Base-by-base conservation (phyloP, 1,140 invertebrate genomes). In the Tetramorium alpestre region DNA sequence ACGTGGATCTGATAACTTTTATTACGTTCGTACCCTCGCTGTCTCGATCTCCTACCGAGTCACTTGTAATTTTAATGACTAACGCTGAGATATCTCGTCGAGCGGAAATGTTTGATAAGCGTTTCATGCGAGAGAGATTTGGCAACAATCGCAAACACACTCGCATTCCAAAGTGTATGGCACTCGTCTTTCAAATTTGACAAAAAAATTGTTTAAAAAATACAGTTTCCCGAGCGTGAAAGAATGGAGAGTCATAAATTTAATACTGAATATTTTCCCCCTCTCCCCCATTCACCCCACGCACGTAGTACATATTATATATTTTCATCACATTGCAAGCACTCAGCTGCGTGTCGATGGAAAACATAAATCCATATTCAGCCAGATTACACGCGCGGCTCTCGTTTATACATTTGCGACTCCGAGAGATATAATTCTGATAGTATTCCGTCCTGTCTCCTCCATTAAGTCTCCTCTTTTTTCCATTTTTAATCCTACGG, bases 321-420 rank as follows among this genome's bases (percentile, higher is more conserved):
- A 56, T 44, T 75, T 62, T 75, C 25, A 77, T 78, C 86, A 54
- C 67, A 56, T 76, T 28, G 70, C 75, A 41, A 67, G 75, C 82
- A 54, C 62, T 56, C 87, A 33, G 44, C 51, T 49, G 67, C 72
- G 56, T 84, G 72, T 84, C 88, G 88, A 90, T 90, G 80, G 49
- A 87, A 90, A 87, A 67, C 77, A 85, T 85, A 90, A 85, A 90
- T 90, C 73, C 88, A 90, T 89, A 90, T 90, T 89, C 88, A 87
- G 65, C 89, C 85, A 89, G 89, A 90, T 90, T 90, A 87, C 88
- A 90, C 88, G 51, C 62, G 85, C 72, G 80, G 25, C 72, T 82
- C 72, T 87, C 78, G 85, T 89, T 84, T 84, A 87, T 44, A 80
- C 62, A 73, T 54, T 75, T 62, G 87, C 70, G 72, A 72, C 77